phyloP scores from a whole-genome alignment of 2,888 invertebrate genomes.

The Drosophila macrospina region DNA sequence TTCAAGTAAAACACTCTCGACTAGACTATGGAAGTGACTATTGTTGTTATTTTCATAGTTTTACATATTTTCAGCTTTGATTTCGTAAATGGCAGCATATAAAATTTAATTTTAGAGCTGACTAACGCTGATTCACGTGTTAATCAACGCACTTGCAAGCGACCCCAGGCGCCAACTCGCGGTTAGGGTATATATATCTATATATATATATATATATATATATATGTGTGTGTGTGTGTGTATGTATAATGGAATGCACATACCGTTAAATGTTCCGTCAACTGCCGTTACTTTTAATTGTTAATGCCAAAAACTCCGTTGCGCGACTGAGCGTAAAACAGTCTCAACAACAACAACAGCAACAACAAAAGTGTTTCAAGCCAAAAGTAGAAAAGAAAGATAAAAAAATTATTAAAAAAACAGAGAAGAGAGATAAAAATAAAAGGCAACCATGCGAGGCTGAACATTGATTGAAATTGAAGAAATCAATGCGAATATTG shows the following conservation, averaged over 20 bases:
- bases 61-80: conserved; percentile 4
- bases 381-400: conserved; percentile 15
- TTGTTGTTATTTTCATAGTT: neutral
- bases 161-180: neutral
- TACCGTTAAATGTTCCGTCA: conserved; percentile 71
- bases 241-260: conserved; percentile 25
- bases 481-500: conserved; percentile 65
- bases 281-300: conserved; percentile 75
- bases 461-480: conserved; percentile 63
- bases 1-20: neutral
- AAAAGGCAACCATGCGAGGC: conserved; percentile 13
- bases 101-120: conserved; percentile 74
- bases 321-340: conserved; percentile 50
- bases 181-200: conserved; percentile 3
- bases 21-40: neutral
- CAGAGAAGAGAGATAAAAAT: conserved; percentile 7
- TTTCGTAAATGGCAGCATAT: conserved; percentile 44
- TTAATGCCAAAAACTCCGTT: conserved; percentile 64
- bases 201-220: neutral
- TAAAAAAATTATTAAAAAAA: conserved; percentile 3
- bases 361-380: conserved; percentile 16
- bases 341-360: too few relatives aligned
- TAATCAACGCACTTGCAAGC: neutral
- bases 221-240: too few relatives aligned
- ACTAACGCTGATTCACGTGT: conserved; percentile 45